Evolutionary conservation across 2,113 vertebrate species (phyloP), one percentile per base, ranked within the genome.

Genomic region (Scolopax mira): DNA sequence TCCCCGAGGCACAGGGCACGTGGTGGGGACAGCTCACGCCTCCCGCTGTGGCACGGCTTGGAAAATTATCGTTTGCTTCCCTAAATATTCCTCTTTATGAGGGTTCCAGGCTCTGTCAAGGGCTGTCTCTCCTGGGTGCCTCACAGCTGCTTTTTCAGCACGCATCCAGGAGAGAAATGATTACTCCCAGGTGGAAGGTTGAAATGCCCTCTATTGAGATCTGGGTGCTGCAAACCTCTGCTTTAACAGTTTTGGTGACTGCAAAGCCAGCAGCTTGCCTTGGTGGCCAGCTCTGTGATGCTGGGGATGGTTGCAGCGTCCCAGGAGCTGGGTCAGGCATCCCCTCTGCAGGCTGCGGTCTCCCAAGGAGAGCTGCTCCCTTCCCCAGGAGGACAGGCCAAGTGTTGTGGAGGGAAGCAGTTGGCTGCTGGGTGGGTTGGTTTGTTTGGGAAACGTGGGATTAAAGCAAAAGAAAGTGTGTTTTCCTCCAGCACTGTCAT

Each of bases 361-460:
- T 41, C 42, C 4, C 0, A 18, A 28, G 30, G 61, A 81, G 61
- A 62, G 19, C 23, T 0, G 1, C 65, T 54, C 5, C 46, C 48
- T 28, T 84, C 60, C 78, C 65, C 1, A 0, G 66, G 70, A 79
- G 54, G 46, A 31, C 28, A 41, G 28, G 62, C 39, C 58, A 7
- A 8, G 73, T 19, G 70, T 37, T 79, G 44, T 69, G 78, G 70
- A 21, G 44, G 89, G 81, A 21, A 93, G 85, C 85, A 11, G 66
- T 28, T 64, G 79, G 79, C 9, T 39, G 78, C 90, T 65, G 92
- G 92, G 95, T 88, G 92, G 94, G 92, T 30, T 95, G 90, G 86
- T 86, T 94, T 93, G 95, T 88, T 93, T 91, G 92, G 90, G 74
- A 83, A 85, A 79, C 51, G 82, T 95, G 95, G 95, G 94, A 92